Percentiles rank a stretch among this genome's conserved stretches.
These are phyloP conservation scores for Hypotaenidia philippensis DNA, from an alignment of 2,797 vertebrate genomes.

Conservation along the genomic window DNA sequence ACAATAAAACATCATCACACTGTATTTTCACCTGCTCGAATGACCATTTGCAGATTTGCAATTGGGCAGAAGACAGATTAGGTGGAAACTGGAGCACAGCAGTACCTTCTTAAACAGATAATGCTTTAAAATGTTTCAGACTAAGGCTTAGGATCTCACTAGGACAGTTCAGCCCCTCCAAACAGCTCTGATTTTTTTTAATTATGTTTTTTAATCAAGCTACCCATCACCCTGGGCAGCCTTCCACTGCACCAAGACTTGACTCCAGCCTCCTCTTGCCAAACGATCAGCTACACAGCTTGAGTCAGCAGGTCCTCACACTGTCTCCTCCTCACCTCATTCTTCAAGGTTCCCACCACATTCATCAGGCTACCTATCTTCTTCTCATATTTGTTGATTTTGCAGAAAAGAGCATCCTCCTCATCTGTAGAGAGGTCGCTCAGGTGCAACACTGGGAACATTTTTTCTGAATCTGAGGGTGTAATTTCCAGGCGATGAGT, in stretches of 20 bases:
- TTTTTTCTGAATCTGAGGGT: conserved; percentile 79
- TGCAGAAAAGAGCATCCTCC: conserved; percentile 83
- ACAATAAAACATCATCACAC: background rate
- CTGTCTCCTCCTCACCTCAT: conserved; percentile 82
- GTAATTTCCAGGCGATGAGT: conserved; percentile 84
- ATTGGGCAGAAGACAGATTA: background rate
- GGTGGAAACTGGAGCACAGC: background rate
- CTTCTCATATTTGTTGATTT: conserved; percentile 88
- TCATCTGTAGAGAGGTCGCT: conserved; percentile 90
- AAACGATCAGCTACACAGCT: background rate
- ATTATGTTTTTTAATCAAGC: background rate
- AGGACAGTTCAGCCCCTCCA: background rate
- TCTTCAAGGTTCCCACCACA: conserved; percentile 89
- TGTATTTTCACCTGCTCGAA: background rate
- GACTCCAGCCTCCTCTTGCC: background rate
- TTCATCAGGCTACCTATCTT: conserved; percentile 90
- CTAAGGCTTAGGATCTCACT: background rate
- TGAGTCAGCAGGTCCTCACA: background rate
- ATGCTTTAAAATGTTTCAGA: background rate
- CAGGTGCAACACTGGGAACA: conserved; percentile 82
- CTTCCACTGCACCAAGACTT: background rate
- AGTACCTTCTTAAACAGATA: background rate
- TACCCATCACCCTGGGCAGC: background rate
- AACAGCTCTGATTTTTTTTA: background rate
- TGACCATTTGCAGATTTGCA: background rate